Conservation (phyloP, 2,888 invertebrate species). For the Amorpha juglandis region DNA sequence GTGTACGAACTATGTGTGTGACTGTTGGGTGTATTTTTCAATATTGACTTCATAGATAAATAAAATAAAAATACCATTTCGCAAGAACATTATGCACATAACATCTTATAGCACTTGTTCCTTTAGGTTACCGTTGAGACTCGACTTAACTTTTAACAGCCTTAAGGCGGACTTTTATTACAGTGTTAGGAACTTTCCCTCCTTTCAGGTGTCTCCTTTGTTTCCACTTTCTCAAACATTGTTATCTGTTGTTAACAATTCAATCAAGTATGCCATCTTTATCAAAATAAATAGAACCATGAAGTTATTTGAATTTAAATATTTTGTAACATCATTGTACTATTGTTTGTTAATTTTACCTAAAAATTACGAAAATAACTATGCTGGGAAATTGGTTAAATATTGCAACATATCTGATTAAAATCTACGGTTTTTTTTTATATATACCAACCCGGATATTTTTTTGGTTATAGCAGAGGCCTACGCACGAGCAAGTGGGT, state of each 20-base stretch:
- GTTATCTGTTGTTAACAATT: constrained; percentile 1
- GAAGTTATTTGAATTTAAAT: background rate
- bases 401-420: too few species aligned
- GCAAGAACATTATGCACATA: background rate
- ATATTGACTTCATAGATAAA: too few species aligned
- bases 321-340: background rate
- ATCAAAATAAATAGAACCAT: background rate
- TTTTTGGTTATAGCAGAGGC: too few species aligned
- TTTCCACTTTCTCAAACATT: background rate
- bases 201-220: background rate
- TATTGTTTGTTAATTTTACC: background rate
- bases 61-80: too few species aligned
- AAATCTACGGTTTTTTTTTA: too few species aligned
- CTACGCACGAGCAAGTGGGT: too few species aligned
- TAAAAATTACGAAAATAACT: background rate
- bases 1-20: too few species aligned
- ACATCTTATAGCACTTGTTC: background rate
- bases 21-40: too few species aligned
- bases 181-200: background rate
- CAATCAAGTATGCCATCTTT: background rate
- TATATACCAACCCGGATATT: too few species aligned
- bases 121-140: background rate
- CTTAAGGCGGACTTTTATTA: constrained; percentile 6
- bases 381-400: background rate
- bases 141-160: background rate